Percentiles rank a stretch among this genome's conserved stretches.
Conservation (phyloP, 2,797 vertebrate genomes). For the Lutjanus campechanus region DNA sequence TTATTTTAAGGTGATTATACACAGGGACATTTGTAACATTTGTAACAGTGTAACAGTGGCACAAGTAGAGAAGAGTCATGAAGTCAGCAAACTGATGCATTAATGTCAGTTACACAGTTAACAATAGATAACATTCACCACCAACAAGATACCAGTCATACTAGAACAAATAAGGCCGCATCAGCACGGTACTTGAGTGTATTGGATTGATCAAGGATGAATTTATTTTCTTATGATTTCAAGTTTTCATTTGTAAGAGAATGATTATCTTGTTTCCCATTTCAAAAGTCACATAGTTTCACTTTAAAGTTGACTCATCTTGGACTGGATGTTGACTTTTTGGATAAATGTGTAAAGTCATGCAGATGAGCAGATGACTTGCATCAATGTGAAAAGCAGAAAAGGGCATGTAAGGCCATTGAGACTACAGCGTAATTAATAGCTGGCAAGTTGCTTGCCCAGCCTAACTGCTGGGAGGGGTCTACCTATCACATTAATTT, state of each 20-base stretch:
- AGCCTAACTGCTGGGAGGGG: constrained; percentile 55
- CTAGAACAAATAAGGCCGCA: background rate
- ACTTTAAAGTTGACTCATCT: background rate
- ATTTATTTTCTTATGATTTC: background rate
- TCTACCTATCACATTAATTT: constrained; percentile 65
- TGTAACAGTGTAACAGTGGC: background rate
- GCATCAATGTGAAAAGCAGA: constrained; percentile 19
- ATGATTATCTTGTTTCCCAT: background rate
- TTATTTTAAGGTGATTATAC: too few relatives aligned
- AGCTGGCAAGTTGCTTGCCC: constrained; percentile 44
- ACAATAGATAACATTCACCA: background rate
- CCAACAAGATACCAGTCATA: background rate
- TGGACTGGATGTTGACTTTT: background rate
- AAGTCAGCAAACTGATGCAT: background rate
- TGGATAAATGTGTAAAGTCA: constrained; percentile 22
- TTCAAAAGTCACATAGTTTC: background rate
- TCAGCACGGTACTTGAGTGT: background rate
- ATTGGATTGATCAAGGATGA: background rate
- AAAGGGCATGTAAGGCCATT: constrained; percentile 44
- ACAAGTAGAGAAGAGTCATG: background rate
- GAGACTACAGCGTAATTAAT: constrained; percentile 61
- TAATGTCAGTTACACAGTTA: background rate
- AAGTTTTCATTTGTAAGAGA: background rate
- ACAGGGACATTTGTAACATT: background rate
- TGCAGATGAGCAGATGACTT: constrained; percentile 17